Evolutionary conservation across 2,797 vertebrate species (phyloP), one percentile per base, ranked within the genome.

Genomic region (Poecilia gillii): DNA sequence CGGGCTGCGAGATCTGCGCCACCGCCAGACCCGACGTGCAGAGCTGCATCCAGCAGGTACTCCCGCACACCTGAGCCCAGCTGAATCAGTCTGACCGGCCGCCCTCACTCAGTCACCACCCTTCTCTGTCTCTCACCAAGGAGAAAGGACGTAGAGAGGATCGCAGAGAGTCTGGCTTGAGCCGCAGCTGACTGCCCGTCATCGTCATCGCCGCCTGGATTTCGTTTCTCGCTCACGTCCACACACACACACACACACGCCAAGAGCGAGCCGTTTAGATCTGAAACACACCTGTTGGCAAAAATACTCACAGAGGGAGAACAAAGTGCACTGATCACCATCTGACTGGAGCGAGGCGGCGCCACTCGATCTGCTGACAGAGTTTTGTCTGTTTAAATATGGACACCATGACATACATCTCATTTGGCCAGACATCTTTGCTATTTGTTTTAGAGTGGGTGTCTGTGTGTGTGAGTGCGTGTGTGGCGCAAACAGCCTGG

Each of bases 1-100:
- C 97, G 0, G 97, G 97, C 89, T 99, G 98, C 20, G 97, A 99
- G 93, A 98, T 98, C 95, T 99, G 98, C 75, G 96, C 95, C 0
- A 92, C 95, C 16, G 95, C 94, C 84, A 83, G 92, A 33, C 97
- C 97, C 0, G 95, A 96, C 4, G 79, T 95, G 9, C 87, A 76
- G 33, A 81, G 75, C 75, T 83, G 70, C 11, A 91, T 95, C 76
- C 95, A 96, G 85, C 96, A 96, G 94, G 96, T 96, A 89, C 47
- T 46, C 13, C 68, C 41, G 28, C 0, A 12, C 73, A 43, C 4
- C 12, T 46, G 33, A 12, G 0, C 14, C 14, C 47, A 31, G 31
- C 11, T n/a, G 6, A 53, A 3, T 0, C 1, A 6, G 39, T 73
- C 2, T 18, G 68, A 39, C 74, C 66, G 0, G 36, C 23, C 28